A percentile compares a stretch with the other conserved stretches of the same genome.
Evolutionary conservation across 2,113 vertebrate species (phyloP).

Genomic region (Pyrgilauda ruficollis): DNA sequence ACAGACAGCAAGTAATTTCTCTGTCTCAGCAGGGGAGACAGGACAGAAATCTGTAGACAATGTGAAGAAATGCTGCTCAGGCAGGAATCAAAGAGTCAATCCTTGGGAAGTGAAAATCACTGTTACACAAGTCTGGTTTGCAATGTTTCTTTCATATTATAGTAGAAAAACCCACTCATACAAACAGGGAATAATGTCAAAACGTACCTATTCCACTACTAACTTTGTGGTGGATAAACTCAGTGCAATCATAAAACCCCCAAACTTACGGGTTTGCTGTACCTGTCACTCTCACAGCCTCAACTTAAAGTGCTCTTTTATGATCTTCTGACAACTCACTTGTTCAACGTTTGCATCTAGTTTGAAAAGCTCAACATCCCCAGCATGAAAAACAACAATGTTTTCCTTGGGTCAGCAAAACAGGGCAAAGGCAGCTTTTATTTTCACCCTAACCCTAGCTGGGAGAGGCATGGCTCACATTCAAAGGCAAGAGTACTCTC

Average conservation of each 20-base stretch:
- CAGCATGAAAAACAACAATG: not conserved
- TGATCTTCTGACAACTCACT: not conserved
- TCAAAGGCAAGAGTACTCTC: not conserved
- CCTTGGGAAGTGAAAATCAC: not conserved
- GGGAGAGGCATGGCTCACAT: not conserved
- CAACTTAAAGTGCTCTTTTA: not conserved
- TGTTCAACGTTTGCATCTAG: not conserved
- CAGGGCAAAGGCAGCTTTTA: not conserved
- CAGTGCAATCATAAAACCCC: not conserved
- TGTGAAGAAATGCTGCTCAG: not conserved
- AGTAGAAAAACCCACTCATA: not conserved
- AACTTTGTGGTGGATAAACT: not conserved
- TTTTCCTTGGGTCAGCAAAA: conserved; percentile 10
- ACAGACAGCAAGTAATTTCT: not conserved
- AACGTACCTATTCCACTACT: not conserved
- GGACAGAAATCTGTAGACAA: not conserved
- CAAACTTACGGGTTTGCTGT: not conserved
- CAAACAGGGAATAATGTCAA: not conserved
- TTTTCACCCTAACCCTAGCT: not conserved
- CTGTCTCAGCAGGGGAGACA: not conserved
- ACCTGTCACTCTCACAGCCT: not conserved
- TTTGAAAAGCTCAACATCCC: not conserved
- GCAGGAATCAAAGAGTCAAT: not conserved
- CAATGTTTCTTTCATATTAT: not conserved
- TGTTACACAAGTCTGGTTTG: not conserved